Conservation (phyloP, 2,797 vertebrate species). For the Hipposideros larvatus region DNA sequence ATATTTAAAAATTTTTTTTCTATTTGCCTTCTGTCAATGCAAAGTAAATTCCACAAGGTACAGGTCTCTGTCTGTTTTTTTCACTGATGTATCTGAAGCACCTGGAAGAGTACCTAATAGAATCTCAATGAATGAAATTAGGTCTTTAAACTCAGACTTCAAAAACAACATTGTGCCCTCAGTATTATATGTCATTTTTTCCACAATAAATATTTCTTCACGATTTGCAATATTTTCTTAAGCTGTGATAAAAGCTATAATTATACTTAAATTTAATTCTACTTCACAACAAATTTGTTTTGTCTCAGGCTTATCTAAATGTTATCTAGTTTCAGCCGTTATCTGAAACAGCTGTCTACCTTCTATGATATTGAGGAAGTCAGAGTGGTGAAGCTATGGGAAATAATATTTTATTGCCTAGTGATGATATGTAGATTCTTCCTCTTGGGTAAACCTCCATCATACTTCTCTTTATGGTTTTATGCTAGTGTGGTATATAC, state of each 20-base stretch:
- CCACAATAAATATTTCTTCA: background rate
- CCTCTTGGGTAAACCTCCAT: background rate
- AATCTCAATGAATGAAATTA: background rate
- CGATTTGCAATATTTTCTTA: slow-evolving; percentile 16
- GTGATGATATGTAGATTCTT: background rate
- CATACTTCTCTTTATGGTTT: background rate
- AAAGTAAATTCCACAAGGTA: background rate
- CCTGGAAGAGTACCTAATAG: background rate
- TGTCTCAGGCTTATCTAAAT: background rate
- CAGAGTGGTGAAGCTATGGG: background rate
- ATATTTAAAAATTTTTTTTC: background rate
- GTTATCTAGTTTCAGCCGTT: background rate
- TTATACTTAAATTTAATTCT: background rate
- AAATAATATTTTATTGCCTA: background rate
- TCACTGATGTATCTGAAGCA: background rate
- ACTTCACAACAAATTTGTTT: background rate
- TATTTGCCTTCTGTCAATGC: background rate
- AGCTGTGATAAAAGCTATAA: background rate
- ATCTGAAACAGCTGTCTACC: background rate
- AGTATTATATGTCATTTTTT: background rate
- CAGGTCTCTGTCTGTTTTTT: background rate
- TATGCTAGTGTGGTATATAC: background rate
- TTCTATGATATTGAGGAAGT: background rate
- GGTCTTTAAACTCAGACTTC: background rate
- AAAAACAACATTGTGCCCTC: background rate